Evolutionary conservation across 2,888 invertebrate genomes (phyloP), one percentile per base, ranked within the genome.

Genomic region (Drosophila kanekoi): DNA sequence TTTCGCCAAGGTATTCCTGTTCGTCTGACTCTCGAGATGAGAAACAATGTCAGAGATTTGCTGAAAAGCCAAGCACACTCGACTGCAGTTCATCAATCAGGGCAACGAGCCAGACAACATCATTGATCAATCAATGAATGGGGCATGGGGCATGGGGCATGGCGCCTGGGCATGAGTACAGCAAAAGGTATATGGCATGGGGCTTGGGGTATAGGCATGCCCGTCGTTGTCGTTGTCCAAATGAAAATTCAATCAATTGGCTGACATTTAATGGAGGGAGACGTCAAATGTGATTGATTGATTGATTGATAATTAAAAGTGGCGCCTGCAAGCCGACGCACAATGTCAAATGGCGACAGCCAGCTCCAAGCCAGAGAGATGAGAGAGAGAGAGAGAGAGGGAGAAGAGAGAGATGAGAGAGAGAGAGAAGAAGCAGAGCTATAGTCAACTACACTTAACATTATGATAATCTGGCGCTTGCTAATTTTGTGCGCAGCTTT

Each of bases 251-350:
- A 78, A 73, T 83, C 88, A 85, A 86, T 83, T 87, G 86, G 51
- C 78, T 82, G 86, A 82, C 78, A 80, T 87, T 84, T 74, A 81
- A 88, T 86, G 81, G 87, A 72, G 89, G 88, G 84, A 83, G 77
- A 78, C 76, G 84, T 84, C 88, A 81, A 83, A 76, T 83, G 81
- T 84, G 87, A 86, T 84, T 88, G 87, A 88, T 28, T 28, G 28
- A 28, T 28, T 28, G 28, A 28, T 88, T 86, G 84, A 86, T 84
- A 86, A 88, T 88, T 86, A 83, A 88, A 83, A 73, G 87, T 86
- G 87, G 84, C 89, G 84, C 84, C 84, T 72, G 65, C 56, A 58
- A 80, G 62, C 53, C 83, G 73, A 77, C 77, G 77, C 59, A 76
- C 44, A 81, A 65, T 77, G 58, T 20, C 52, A 13, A 52, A 43